phyloP scores from a whole-genome alignment of 2,888 invertebrate species.

The Gymnocheta viridis region DNA sequence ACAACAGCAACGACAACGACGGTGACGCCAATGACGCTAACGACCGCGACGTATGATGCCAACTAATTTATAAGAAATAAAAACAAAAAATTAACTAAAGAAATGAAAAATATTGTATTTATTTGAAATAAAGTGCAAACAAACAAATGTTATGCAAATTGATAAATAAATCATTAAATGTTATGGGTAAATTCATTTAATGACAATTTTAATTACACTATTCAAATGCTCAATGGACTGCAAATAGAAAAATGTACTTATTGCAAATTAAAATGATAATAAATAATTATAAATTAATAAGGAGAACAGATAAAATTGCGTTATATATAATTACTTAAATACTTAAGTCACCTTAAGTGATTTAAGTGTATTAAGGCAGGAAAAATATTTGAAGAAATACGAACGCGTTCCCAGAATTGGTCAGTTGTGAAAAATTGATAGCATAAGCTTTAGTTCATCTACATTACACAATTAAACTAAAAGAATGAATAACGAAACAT shows the following conservation, averaged over 20 bases:
- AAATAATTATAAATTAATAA: constrained; percentile 33
- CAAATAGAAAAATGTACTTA: background rate
- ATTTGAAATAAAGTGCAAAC: constrained; percentile 42
- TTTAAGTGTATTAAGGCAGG: background rate
- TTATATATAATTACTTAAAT: constrained; percentile 19
- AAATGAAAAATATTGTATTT: constrained; percentile 24
- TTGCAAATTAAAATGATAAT: constrained; percentile 27
- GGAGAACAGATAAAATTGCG: background rate
- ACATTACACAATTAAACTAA: too few relatives aligned
- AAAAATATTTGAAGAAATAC: background rate
- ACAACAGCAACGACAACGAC: background rate
- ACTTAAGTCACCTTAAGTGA: background rate
- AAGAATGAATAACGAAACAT: too few relatives aligned
- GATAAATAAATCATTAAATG: constrained; percentile 67
- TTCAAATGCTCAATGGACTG: constrained; percentile 37
- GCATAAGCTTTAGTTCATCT: too few relatives aligned
- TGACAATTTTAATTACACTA: constrained; percentile 66
- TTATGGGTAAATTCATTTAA: constrained; percentile 70
- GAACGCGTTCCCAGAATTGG: background rate
- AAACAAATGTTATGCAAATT: constrained; percentile 70
- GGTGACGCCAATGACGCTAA: background rate
- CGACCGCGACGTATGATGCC: background rate
- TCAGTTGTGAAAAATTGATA: too few relatives aligned
- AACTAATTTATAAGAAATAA: constrained; percentile 17
- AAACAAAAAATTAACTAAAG: constrained; percentile 6